Evolutionary conservation across 37 sponge, comb jelly and placozoan species (phyloP).

Genomic region (Aplysina aerophoba): DNA sequence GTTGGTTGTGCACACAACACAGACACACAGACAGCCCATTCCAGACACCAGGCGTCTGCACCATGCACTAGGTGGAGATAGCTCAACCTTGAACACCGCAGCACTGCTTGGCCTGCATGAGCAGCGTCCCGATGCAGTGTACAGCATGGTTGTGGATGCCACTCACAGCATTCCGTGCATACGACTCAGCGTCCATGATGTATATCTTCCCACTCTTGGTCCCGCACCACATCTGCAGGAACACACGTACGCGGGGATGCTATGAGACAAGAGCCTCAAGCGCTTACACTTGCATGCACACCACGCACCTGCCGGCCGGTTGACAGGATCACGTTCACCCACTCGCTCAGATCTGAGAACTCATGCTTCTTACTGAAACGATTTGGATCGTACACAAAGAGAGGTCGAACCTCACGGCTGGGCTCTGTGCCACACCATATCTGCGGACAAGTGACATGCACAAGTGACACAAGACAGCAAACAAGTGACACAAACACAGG

Average conservation of each 20-base stretch:
- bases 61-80: too few species aligned
- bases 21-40: too few species aligned
- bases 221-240: slow-evolving; percentile 93
- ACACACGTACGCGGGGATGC: background rate
- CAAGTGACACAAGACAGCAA: background rate
- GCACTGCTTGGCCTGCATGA: too few species aligned
- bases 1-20: too few species aligned
- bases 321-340: slow-evolving; percentile 72
- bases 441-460: slow-evolving; percentile 22
- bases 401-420: slow-evolving; percentile 29
- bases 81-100: too few species aligned
- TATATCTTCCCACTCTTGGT: slow-evolving; percentile 77
- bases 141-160: background rate
- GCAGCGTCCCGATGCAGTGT: too few species aligned
- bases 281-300: background rate
- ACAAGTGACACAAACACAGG: background rate
- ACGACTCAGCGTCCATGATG: slow-evolving; percentile 43
- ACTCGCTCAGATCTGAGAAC: slow-evolving; percentile 37
- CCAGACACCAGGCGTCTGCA: too few species aligned
- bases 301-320: slow-evolving; percentile 5
- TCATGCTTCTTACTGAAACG: slow-evolving; percentile 30
- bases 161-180: background rate
- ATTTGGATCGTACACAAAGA: slow-evolving; percentile 64
- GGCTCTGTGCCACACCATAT: slow-evolving; percentile 72
- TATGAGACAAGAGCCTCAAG: background rate